Percentiles rank a stretch among this genome's conserved stretches.
Evolutionary conservation across 2,888 invertebrate species (phyloP).

Genomic region (Halocaridina rubra): DNA sequence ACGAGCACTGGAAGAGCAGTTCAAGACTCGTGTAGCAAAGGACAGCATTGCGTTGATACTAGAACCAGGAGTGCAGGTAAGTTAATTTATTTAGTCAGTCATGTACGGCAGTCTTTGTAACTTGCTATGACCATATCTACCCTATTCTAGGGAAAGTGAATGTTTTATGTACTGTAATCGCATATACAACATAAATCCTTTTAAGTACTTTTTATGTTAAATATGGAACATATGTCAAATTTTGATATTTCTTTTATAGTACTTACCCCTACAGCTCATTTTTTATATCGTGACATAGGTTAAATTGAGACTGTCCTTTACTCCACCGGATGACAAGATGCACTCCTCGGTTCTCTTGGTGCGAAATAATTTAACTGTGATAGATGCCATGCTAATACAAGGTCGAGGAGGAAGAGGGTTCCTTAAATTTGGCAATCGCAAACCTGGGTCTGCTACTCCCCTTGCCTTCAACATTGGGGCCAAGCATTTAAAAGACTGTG

Average conservation of each 20-base stretch:
- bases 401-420: constrained; percentile 88
- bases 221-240: too few species aligned
- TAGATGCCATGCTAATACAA: constrained; percentile 85
- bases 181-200: too few species aligned
- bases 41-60: constrained; percentile 51
- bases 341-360: constrained; percentile 53
- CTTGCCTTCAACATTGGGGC: constrained; percentile 85
- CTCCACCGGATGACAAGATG: constrained; percentile 42
- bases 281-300: too few species aligned
- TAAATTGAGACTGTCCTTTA: constrained; percentile 57
- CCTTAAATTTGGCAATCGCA: constrained; percentile 89
- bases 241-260: too few species aligned
- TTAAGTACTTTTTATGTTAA: too few species aligned
- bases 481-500: constrained; percentile 75
- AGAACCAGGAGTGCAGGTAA: constrained; percentile 55
- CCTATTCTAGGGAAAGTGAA: too few species aligned
- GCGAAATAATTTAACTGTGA: constrained; percentile 92
- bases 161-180: too few species aligned
- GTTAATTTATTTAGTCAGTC: too few species aligned
- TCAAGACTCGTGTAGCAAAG: constrained; percentile 58
- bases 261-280: too few species aligned
- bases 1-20: constrained; percentile 49
- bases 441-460: constrained; percentile 80
- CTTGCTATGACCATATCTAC: too few species aligned
- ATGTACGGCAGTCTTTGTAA: too few species aligned